These are phyloP conservation scores for Papilio helenus DNA, from an alignment of 1,140 invertebrate species.

Conservation along the genomic window DNA sequence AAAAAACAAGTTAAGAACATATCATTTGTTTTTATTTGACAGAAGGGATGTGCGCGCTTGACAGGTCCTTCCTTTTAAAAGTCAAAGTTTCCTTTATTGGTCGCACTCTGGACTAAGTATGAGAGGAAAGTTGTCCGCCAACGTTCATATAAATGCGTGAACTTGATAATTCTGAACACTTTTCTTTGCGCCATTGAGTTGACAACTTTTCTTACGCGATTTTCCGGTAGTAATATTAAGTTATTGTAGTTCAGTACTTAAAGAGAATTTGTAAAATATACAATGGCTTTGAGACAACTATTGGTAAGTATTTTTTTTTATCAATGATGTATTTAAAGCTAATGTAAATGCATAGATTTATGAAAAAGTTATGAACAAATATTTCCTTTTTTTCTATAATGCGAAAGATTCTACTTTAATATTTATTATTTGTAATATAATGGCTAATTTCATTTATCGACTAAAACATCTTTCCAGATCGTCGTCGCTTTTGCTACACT, in stretches of 20 bases:
- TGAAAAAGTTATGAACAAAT: too few species aligned
- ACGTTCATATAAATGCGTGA: conserved; percentile 78
- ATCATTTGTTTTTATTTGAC: not conserved
- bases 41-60: not conserved
- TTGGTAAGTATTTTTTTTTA: conserved; percentile 62
- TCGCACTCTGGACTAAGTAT: conserved; percentile 58
- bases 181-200: conserved; percentile 65
- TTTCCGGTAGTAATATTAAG: conserved; percentile 61
- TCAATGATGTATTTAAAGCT: too few species aligned
- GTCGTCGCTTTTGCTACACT: conserved; percentile 61
- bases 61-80: not conserved
- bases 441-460: not conserved
- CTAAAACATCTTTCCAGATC: conserved; percentile 60
- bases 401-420: too few species aligned
- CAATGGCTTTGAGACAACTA: conserved; percentile 67
- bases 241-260: conserved; percentile 49
- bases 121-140: conserved; percentile 71
- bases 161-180: conserved; percentile 77
- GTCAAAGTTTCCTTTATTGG: conserved; percentile 49
- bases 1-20: not conserved
- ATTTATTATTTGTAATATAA: too few species aligned
- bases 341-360: too few species aligned
- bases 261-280: conserved; percentile 42
- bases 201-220: conserved; percentile 69
- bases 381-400: too few species aligned